Evolutionary conservation across 2,888 invertebrate species (phyloP).

Genomic region (Hylaea fasciaria): DNA sequence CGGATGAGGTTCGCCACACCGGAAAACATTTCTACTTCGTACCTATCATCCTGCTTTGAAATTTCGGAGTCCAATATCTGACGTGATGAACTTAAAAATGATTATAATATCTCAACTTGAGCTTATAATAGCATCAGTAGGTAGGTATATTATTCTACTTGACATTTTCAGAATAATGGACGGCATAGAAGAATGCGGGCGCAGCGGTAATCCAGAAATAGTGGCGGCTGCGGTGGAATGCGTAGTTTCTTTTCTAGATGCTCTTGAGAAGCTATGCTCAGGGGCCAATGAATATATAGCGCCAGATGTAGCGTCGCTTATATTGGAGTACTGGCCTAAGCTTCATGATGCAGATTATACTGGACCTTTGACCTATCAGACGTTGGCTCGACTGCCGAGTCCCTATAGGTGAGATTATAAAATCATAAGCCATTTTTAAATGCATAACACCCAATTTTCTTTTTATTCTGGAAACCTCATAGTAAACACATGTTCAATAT

Average conservation of each 20-base stretch:
- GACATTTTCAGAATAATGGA: conserved; percentile 90
- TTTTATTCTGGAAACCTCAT: no score
- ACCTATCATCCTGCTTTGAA: background rate
- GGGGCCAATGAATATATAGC: conserved; percentile 82
- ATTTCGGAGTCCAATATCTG: background rate
- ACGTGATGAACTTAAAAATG: no score
- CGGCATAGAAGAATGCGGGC: conserved; percentile 96
- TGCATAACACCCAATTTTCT: no score
- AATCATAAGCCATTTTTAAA: no score
- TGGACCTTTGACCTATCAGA: conserved; percentile 94
- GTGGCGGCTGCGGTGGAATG: conserved; percentile 93
- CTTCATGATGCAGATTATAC: conserved; percentile 92
- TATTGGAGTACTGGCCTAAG: conserved; percentile 87
- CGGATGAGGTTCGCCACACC: no score
- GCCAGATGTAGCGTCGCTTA: conserved; percentile 70
- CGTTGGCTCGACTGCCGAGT: conserved; percentile 92
- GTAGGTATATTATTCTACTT: background rate
- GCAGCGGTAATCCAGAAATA: conserved; percentile 90
- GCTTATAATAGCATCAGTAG: no score
- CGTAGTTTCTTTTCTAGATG: conserved; percentile 92
- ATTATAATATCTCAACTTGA: no score
- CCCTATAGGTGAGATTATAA: conserved; percentile 87
- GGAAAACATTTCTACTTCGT: no score
- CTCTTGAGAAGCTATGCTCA: conserved; percentile 92
- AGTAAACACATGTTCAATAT: no score